Evolutionary conservation across 2,113 vertebrate genomes (phyloP).

Genomic region (Apistogramma diplotaenia): DNA sequence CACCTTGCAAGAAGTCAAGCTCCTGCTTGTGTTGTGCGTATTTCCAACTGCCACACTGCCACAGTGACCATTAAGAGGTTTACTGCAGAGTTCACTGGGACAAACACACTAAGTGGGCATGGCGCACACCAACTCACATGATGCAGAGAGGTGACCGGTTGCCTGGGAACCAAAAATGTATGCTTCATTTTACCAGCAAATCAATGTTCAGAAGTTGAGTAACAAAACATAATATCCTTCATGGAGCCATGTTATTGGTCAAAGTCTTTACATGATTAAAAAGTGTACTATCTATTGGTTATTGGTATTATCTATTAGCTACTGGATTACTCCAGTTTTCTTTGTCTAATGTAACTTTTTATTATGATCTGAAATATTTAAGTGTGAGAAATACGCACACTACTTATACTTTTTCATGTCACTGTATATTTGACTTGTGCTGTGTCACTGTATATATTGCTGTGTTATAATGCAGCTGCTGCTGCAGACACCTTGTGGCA

Average conservation of each 20-base stretch:
- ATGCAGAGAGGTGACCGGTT: background rate
- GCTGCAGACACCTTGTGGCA: background rate
- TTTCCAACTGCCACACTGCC: background rate
- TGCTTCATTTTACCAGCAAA: background rate
- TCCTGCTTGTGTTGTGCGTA: background rate
- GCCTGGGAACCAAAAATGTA: background rate
- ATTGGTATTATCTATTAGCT: too few species aligned
- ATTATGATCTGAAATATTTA: background rate
- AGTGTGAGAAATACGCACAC: background rate
- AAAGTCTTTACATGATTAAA: too few species aligned
- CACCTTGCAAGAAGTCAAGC: background rate
- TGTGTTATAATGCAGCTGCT: background rate
- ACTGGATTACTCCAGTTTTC: background rate
- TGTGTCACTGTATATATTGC: background rate
- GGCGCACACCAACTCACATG: background rate
- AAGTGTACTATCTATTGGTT: too few species aligned
- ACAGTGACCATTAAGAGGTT: background rate
- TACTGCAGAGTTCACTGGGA: background rate
- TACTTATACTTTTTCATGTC: background rate
- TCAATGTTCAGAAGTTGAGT: background rate
- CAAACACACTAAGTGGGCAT: background rate
- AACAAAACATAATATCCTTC: background rate
- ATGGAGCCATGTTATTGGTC: background rate
- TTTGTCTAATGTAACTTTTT: background rate
- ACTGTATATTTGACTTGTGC: rapidly evolving